Conservation (phyloP, 2,888 invertebrate genomes). For the Lymantria dispar region DNA sequence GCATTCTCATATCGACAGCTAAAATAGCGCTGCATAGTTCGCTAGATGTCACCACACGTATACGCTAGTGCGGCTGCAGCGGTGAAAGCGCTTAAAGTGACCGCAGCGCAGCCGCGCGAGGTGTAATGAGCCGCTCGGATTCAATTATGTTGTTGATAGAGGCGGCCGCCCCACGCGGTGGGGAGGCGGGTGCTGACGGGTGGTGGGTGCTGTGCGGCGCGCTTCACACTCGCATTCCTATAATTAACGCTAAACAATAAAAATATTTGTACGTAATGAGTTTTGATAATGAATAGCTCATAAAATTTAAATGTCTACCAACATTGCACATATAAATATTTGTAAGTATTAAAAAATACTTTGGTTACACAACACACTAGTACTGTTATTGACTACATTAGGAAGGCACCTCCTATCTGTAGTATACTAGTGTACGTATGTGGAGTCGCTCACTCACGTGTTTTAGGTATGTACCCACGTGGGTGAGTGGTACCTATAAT, state of each 20-base stretch:
- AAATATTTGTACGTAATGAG: slow-evolving; percentile 35
- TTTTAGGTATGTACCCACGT: no score
- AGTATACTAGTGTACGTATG: no score
- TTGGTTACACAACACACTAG: slow-evolving; percentile 1
- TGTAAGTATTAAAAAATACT: slow-evolving; percentile 9
- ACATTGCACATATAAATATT: slow-evolving; percentile 18
- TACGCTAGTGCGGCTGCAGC: no score
- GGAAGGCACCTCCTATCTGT: no score
- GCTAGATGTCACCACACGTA: no score
- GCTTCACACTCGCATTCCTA: slow-evolving; percentile 19
- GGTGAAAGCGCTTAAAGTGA: no score
- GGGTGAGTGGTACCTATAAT: no score
- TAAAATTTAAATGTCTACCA: slow-evolving; percentile 20
- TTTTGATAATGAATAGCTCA: slow-evolving; percentile 31
- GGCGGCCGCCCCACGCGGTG: background rate
- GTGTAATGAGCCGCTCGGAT: slow-evolving; percentile 12
- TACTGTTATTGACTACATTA: no score
- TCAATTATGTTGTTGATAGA: slow-evolving; percentile 27
- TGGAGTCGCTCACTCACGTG: no score
- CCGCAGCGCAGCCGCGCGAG: background rate
- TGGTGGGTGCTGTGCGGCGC: slow-evolving; percentile 3
- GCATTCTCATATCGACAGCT: no score
- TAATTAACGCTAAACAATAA: slow-evolving; percentile 25
- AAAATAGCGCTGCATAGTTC: no score
- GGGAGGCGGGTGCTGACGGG: no score